Evolutionary conservation across 1,140 invertebrate genomes (phyloP).

Genomic region (Bombus confusus): DNA sequence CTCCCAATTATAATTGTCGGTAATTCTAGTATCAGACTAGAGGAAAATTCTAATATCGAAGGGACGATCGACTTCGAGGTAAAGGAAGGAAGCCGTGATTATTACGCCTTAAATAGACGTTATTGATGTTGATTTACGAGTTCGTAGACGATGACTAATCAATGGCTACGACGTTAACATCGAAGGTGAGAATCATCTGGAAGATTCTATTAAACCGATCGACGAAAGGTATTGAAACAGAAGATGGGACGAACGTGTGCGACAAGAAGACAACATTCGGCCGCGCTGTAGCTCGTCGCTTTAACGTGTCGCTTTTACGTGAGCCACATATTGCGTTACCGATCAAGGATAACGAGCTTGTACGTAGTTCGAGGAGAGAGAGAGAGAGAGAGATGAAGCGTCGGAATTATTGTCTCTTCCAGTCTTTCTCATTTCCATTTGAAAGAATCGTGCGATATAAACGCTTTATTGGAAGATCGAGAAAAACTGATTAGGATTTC

Average conservation of each 20-base stretch:
- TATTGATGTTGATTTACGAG: not conserved
- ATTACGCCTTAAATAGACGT: not conserved
- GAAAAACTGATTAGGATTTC: not conserved
- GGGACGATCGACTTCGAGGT: not conserved
- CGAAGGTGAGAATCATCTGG: not conserved
- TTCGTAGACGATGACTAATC: not conserved
- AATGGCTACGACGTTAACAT: not conserved
- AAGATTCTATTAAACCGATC: slow-evolving; percentile 54
- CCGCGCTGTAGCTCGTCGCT: not conserved
- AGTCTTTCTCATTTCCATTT: slow-evolving; percentile 11
- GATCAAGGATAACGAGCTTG: slow-evolving; percentile 74
- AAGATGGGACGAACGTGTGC: slow-evolving; percentile 49
- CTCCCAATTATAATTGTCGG: too few relatives aligned
- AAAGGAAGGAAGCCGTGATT: not conserved
- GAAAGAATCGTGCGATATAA: not conserved
- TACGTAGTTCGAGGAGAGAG: slow-evolving; percentile 25
- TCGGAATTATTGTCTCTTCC: not conserved
- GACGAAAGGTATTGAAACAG: slow-evolving; percentile 48
- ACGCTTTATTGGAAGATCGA: not conserved
- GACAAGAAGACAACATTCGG: slow-evolving; percentile 52
- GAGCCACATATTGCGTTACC: slow-evolving; percentile 70
- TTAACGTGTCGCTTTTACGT: slow-evolving; percentile 55
- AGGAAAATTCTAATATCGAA: not conserved
- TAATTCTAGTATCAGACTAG: too few relatives aligned
- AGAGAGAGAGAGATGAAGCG: slow-evolving; percentile 45